Evolutionary conservation across 2,888 invertebrate genomes (phyloP), one percentile per base, ranked within the genome.

Genomic region (Oscheius myriophilus): DNA sequence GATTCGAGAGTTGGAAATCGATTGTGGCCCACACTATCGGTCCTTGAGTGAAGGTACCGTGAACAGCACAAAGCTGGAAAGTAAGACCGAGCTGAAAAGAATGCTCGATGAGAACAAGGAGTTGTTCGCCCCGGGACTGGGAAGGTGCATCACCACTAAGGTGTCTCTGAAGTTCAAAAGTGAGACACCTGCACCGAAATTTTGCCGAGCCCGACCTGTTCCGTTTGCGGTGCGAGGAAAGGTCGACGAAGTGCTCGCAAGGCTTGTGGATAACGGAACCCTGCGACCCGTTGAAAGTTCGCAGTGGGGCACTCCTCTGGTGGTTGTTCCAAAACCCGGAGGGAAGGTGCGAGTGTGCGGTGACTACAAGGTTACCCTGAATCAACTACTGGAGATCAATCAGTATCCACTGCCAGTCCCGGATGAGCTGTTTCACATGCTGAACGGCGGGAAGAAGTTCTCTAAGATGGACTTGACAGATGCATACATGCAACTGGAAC

Each of bases 291-390:
- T 71, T 0, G 67, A 71, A 1, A 49, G 68, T 41, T 68, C 71
- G 7, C 57, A 71, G 6, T 71, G 67, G 67, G 71, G 63, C 7
- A 63, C 71, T n/a, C 71, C 71, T n/a, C 58, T 71, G 18, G 67
- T 68, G 12, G 46, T 71, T 39, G 71, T 71, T 6, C 71, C 68
- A 3, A 73, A 73, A 54, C 23, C 62, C n/a, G 67, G 63, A 1
- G 67, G 67, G 1, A 66, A 68, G 21, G 4, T 71, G 0, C 14
- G 71, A 33, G 43, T 71, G 0, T 71, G 71, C 39, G 71, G 61
- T 1, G 71, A 71, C 45, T 71, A 67, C 45, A 71, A 71, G 21
- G n/a, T n/a, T n/a, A n/a, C n/a, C n/a, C n/a, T n/a, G n/a, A 71
- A 71, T 33, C 67, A 67, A 0, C 45, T 52, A 18, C 52, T 71